These are phyloP conservation scores for Microchrysa polita DNA, from an alignment of 2,888 invertebrate genomes.

Conservation along the genomic window DNA sequence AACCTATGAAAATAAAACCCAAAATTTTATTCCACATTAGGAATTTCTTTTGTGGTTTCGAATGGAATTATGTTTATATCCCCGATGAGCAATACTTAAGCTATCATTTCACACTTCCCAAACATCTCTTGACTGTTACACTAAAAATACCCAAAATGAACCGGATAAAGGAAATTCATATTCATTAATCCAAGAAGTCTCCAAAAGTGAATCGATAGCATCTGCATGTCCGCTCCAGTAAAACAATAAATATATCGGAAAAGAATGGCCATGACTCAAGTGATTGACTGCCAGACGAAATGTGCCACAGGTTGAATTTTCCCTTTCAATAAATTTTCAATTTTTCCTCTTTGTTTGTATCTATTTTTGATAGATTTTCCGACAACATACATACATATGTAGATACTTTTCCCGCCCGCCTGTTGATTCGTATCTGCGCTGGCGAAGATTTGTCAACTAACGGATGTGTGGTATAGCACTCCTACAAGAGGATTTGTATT, in stretches of 20 bases:
- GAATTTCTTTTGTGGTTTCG: too few relatives aligned
- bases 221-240: background rate
- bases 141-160: too few relatives aligned
- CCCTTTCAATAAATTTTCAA: background rate
- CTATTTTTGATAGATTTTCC: background rate
- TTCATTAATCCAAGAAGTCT: background rate
- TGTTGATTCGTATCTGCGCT: slow-evolving; percentile 2
- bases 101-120: too few relatives aligned
- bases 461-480: background rate
- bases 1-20: too few relatives aligned
- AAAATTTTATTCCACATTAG: too few relatives aligned
- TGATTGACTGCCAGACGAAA: slow-evolving; percentile 6
- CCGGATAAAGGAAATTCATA: slow-evolving; percentile 22
- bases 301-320: background rate
- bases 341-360: background rate
- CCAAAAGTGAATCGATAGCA: slow-evolving; percentile 4
- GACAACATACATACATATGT: background rate
- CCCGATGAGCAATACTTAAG: too few relatives aligned
- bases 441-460: slow-evolving; percentile 23
- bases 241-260: slow-evolving; percentile 8
- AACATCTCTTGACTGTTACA: too few relatives aligned
- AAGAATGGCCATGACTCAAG: background rate
- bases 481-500: too few relatives aligned
- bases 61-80: too few relatives aligned
- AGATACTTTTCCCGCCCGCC: background rate